These are phyloP conservation scores for Anoplius nigerrimus DNA, from an alignment of 2,888 invertebrate species.

Conservation along the genomic window DNA sequence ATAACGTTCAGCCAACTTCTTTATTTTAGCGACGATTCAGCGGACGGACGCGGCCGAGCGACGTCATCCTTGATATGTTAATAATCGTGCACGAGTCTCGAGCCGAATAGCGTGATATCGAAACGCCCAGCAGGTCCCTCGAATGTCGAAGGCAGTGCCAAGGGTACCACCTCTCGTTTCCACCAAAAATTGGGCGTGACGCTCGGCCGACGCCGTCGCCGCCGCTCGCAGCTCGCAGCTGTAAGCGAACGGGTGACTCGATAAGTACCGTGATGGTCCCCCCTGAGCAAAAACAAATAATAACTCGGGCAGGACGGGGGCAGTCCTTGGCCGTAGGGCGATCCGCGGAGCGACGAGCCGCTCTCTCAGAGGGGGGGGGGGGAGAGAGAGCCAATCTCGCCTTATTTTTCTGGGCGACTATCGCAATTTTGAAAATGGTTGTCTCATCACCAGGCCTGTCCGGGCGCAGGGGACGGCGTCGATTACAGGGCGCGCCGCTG, in stretches of 20 bases:
- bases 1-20: background rate
- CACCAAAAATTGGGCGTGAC: conserved; percentile 55
- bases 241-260: conserved; percentile 60
- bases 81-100: conserved; percentile 2
- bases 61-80: no score
- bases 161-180: conserved; percentile 37
- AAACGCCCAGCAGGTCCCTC: conserved; percentile 1
- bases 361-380: no score
- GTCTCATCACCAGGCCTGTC: conserved; percentile 68
- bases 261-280: conserved; percentile 66
- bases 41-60: no score
- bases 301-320: conserved; percentile 57
- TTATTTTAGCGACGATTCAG: background rate
- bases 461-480: conserved; percentile 38
- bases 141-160: background rate
- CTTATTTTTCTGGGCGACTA: conserved; percentile 62
- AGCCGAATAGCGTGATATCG: background rate
- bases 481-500: conserved; percentile 73
- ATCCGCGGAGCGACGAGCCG: conserved; percentile 30
- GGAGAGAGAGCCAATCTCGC: conserved; percentile 59
- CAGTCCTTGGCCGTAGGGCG: conserved; percentile 2
- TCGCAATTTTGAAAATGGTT: conserved; percentile 73
- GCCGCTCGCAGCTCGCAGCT: no score
- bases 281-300: conserved; percentile 73
- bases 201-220: no score